Percentiles rank a stretch among this genome's conserved stretches.
These are phyloP conservation scores for Drosophila repletoides DNA, from an alignment of 1,140 invertebrate genomes.

Conservation along the genomic window DNA sequence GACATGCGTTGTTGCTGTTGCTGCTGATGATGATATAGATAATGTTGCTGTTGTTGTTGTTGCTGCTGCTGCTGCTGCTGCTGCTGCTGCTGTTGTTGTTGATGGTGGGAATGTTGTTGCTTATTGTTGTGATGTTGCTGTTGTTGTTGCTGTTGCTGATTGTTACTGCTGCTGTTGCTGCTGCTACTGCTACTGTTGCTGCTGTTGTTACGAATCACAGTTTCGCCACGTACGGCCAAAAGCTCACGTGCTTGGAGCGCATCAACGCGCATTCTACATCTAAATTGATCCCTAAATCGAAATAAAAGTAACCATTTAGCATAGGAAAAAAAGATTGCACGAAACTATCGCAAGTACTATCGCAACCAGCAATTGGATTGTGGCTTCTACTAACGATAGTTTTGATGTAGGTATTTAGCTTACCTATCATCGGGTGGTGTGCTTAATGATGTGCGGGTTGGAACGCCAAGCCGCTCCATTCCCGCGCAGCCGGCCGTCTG, in stretches of 20 bases:
- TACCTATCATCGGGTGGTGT: slow-evolving; percentile 81
- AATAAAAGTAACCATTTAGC: too few species aligned
- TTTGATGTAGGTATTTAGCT: too few species aligned
- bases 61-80: slow-evolving; percentile 55
- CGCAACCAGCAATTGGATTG: too few species aligned
- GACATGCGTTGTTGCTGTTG: slow-evolving; percentile 67
- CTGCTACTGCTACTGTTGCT: slow-evolving; percentile 58
- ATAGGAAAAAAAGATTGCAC: not conserved
- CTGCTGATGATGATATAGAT: slow-evolving; percentile 50
- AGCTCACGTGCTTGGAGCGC: slow-evolving; percentile 74
- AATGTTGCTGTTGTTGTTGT: slow-evolving; percentile 44
- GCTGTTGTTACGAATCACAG: slow-evolving; percentile 73
- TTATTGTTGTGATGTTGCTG: slow-evolving; percentile 51
- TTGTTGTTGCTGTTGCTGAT: slow-evolving; percentile 40
- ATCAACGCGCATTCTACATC: slow-evolving; percentile 81
- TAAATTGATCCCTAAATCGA: slow-evolving; percentile 79
- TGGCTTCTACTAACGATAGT: too few species aligned
- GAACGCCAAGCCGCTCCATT: slow-evolving; percentile 87
- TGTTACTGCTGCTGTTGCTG: slow-evolving; percentile 47
- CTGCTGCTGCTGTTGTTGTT: slow-evolving; percentile 56
- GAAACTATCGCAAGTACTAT: too few species aligned
- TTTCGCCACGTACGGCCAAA: slow-evolving; percentile 73
- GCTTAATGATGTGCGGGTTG: slow-evolving; percentile 82
- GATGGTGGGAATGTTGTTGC: slow-evolving; percentile 71
- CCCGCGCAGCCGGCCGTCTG: slow-evolving; percentile 87